Base-by-base conservation (phyloP, 2,888 invertebrate genomes). In the Achlya flavicornis region DNA sequence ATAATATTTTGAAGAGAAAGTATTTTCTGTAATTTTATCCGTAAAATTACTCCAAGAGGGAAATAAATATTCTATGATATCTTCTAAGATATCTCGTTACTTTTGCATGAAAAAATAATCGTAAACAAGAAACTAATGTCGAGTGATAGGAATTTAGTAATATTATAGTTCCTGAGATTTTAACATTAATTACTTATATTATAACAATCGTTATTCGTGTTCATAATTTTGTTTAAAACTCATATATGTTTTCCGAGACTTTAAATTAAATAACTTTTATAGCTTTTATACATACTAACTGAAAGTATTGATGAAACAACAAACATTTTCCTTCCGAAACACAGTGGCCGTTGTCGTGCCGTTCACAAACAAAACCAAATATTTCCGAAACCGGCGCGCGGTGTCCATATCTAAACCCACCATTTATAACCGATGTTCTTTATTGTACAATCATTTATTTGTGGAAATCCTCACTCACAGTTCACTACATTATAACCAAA, bases 391-490 rank as follows among this genome's bases (percentile, higher is more conserved):
- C 77, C 73, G 66, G 63, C 33, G 33, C 33, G 33, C 63, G 69
- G 75, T 79, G 71, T 82, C 74, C 79, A 79, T 82, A 73, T 75
- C 81, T 77, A 80, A 81, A 84, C 84, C 71, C 76, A 71, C 76
- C 75, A 73, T 76, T 79, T 76, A 26, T 79, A 76, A 80, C 67
- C 73, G 67, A 72, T 72, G 73, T 72, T 79, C 75, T 84, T 81
- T 85, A 82, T 79, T 76, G 73, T 74, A 73, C 72, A 69, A 77
- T 77, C 75, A 80, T 87, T 84, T 84, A 86, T 83, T 86, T 84
- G 85, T 85, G 79, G 76, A 80, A 85, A 87, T 86, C 79, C 66
- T 66, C 71, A 71, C 73, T 78, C 71, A 79, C 82, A 83, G 82
- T 86, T 88, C 19, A 14, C 19, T 41, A 41, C 11, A 59, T 58